Conservation (phyloP, 2,888 invertebrate species). For the Ophion ellenae region DNA sequence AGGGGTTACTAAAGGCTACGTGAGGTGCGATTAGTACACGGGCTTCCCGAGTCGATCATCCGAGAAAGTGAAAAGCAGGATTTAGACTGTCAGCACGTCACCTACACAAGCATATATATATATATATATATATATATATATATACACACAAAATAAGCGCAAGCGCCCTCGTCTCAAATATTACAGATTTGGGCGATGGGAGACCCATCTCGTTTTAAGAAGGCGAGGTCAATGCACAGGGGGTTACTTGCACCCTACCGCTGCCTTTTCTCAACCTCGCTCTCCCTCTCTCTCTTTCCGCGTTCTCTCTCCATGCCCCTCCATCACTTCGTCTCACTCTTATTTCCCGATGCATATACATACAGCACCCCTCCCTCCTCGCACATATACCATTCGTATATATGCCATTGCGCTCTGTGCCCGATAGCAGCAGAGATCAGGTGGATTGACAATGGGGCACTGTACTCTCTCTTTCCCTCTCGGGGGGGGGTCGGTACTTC, state of each 20-base stretch:
- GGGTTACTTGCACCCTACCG: slow-evolving; percentile 1
- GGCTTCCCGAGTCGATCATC: slow-evolving; percentile 56
- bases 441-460: slow-evolving; percentile 65
- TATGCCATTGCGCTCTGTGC: not conserved
- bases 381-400: slow-evolving; percentile 28
- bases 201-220: slow-evolving; percentile 9
- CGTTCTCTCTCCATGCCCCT: not conserved
- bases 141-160: not conserved
- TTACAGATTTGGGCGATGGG: not conserved
- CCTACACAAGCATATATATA: slow-evolving; percentile 3
- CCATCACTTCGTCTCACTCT: slow-evolving; percentile 28
- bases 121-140: no score
- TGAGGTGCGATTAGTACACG: slow-evolving; percentile 50
- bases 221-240: not conserved
- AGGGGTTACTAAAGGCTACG: slow-evolving; percentile 6
- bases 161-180: slow-evolving; percentile 3
- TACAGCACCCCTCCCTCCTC: not conserved
- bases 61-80: slow-evolving; percentile 60
- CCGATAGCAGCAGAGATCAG: slow-evolving; percentile 55
- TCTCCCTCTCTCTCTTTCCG: slow-evolving; percentile 9
- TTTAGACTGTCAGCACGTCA: slow-evolving; percentile 56
- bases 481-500: not conserved
- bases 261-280: not conserved
- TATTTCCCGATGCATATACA: not conserved
- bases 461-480: slow-evolving; percentile 8